Evolutionary conservation across 1,140 invertebrate species (phyloP).

Genomic region (Penaeus vannamei): DNA sequence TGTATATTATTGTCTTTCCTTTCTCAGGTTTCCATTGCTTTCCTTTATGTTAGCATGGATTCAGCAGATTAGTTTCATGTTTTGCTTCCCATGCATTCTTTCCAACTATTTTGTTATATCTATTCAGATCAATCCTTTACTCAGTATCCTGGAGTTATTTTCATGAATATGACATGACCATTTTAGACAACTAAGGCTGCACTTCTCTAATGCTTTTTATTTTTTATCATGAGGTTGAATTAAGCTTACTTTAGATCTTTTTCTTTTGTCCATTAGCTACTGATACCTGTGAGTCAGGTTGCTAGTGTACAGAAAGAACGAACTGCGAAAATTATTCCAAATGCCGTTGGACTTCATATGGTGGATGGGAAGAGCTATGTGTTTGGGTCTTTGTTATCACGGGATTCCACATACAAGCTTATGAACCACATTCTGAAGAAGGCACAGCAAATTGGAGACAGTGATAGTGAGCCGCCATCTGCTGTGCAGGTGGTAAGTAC

Average conservation of each 20-base stretch:
- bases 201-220: neutral
- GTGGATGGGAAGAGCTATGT: conserved; percentile 85
- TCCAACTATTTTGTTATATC: neutral
- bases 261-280: conserved; percentile 75
- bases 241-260: neutral
- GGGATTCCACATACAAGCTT: conserved; percentile 87
- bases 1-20: too few species aligned
- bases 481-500: conserved; percentile 54
- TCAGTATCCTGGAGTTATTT: too few species aligned
- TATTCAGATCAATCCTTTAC: neutral
- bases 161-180: too few species aligned
- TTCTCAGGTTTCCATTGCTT: too few species aligned
- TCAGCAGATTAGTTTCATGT: too few species aligned
- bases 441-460: conserved; percentile 54
- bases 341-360: conserved; percentile 90
- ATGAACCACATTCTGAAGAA: conserved; percentile 85
- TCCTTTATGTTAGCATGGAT: too few species aligned
- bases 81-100: neutral
- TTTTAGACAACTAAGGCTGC: neutral
- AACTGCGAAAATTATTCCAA: conserved; percentile 88
- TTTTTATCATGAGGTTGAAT: neutral
- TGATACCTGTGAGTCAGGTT: conserved; percentile 87
- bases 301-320: conserved; percentile 87
- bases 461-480: conserved; percentile 60
- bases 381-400: conserved; percentile 89